phyloP scores from a whole-genome alignment of 2,888 invertebrate genomes.

The Proisotoma minuta region DNA sequence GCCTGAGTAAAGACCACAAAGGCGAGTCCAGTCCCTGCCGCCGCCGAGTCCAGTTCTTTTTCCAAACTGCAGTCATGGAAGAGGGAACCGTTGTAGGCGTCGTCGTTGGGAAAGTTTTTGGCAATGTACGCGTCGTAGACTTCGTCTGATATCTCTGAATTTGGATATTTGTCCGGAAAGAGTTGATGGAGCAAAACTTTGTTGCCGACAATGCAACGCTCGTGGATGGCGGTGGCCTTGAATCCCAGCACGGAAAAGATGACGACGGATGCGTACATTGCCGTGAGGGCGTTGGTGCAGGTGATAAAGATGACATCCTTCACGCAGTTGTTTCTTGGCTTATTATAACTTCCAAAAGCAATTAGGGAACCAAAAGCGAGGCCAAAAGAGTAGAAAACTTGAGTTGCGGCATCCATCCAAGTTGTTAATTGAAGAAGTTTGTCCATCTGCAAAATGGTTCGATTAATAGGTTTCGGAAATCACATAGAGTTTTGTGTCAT shows the following conservation, averaged over 20 bases:
- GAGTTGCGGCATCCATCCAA: conserved; percentile 94
- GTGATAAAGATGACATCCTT: conserved; percentile 85
- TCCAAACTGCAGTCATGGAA: conserved; percentile 66
- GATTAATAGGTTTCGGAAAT: no score
- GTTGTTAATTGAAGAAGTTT: conserved; percentile 81
- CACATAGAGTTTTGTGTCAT: no score
- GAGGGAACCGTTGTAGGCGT: conserved; percentile 17
- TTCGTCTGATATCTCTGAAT: no score
- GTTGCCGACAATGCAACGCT: conserved; percentile 68
- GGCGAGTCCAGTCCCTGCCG: conserved; percentile 90
- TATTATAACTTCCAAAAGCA: conserved; percentile 93
- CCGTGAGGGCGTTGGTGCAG: conserved; percentile 86
- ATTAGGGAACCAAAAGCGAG: conserved; percentile 91
- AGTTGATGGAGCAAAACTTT: conserved; percentile 52
- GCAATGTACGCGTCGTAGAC: conserved; percentile 52
- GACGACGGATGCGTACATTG: conserved; percentile 85
- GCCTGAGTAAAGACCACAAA: conserved; percentile 98
- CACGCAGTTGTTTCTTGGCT: conserved; percentile 89
- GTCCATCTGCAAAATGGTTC: conserved; percentile 63
- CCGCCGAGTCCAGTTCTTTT: conserved; percentile 77
- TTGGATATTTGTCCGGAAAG: conserved; percentile 49
- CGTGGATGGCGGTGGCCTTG: conserved; percentile 86
- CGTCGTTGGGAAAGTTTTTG: conserved; percentile 22
- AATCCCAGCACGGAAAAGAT: conserved; percentile 93
- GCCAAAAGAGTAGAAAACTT: conserved; percentile 94